These are phyloP conservation scores for Aphaenogaster ashmeadi DNA, from an alignment of 1,140 invertebrate genomes.

Conservation along the genomic window DNA sequence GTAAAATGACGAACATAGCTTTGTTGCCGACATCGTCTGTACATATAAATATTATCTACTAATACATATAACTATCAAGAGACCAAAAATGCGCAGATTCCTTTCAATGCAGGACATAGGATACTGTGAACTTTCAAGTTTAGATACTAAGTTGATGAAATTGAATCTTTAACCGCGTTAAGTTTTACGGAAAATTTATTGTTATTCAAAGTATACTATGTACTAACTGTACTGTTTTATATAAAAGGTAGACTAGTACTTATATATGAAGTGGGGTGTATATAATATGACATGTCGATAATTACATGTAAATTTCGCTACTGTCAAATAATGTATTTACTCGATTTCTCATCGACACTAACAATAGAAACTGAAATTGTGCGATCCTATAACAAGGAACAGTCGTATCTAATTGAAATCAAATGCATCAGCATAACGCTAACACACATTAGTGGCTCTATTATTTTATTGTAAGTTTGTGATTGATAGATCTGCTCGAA, in stretches of 20 bases:
- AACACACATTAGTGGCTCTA: not conserved
- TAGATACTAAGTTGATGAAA: conserved; percentile 60
- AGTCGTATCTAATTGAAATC: conserved; percentile 13
- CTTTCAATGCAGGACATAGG: conserved; percentile 69
- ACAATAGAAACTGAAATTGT: not conserved
- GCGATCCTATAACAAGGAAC: conserved; percentile 1
- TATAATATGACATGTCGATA: conserved; percentile 32
- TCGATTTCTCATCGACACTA: conserved; percentile 45
- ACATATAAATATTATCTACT: conserved; percentile 75
- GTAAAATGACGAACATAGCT: conserved; percentile 44
- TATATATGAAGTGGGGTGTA: conserved; percentile 34
- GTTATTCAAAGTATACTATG: conserved; percentile 35
- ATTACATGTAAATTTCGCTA: conserved; percentile 33
- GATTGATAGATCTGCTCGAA: not conserved
- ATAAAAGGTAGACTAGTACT: conserved; percentile 53
- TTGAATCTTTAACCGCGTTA: conserved; percentile 62
- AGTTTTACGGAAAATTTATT: conserved; percentile 45
- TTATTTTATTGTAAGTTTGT: conserved; percentile 14
- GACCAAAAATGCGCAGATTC: conserved; percentile 65
- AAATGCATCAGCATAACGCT: not conserved
- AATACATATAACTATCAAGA: conserved; percentile 57
- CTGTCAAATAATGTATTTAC: conserved; percentile 27
- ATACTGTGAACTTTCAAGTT: conserved; percentile 41
- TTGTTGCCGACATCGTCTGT: conserved; percentile 68
- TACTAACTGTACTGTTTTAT: conserved; percentile 53